These are phyloP conservation scores for Mylabris phalerata DNA, from an alignment of 1,140 invertebrate species.

Conservation along the genomic window DNA sequence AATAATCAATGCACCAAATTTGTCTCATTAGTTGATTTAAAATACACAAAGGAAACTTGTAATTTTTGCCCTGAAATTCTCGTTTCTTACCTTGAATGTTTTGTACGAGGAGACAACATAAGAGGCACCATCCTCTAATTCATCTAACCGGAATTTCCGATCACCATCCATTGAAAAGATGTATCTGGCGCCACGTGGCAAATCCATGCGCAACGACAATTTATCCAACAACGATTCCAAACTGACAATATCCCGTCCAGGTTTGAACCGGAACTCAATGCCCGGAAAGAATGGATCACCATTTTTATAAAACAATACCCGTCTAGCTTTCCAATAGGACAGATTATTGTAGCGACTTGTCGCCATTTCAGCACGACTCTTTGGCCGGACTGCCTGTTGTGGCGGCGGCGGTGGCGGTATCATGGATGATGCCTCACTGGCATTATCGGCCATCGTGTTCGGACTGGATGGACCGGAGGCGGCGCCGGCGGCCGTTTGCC, in stretches of 20 bases:
- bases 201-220: conserved; percentile 70
- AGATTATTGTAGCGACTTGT: conserved; percentile 65
- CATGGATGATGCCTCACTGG: conserved; percentile 44
- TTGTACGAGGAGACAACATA: conserved; percentile 89
- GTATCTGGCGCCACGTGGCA: conserved; percentile 76
- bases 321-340: conserved; percentile 76
- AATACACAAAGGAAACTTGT: not conserved
- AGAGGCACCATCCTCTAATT: conserved; percentile 81
- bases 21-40: not conserved
- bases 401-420: conserved; percentile 39
- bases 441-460: conserved; percentile 47
- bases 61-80: not conserved
- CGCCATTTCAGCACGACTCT: conserved; percentile 34
- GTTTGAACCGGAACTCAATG: conserved; percentile 81
- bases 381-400: conserved; percentile 29
- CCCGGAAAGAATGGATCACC: conserved; percentile 88
- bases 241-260: conserved; percentile 77
- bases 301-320: conserved; percentile 88
- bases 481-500: conserved; percentile 44
- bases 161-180: conserved; percentile 88
- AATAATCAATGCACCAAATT: too few species aligned
- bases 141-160: conserved; percentile 73
- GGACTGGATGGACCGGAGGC: conserved; percentile 49
- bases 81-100: conserved; percentile 73
- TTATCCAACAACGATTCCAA: conserved; percentile 81